Evolutionary conservation across 2,888 invertebrate genomes (phyloP), one percentile per base, ranked within the genome.

Genomic region (Pandemis heparana): DNA sequence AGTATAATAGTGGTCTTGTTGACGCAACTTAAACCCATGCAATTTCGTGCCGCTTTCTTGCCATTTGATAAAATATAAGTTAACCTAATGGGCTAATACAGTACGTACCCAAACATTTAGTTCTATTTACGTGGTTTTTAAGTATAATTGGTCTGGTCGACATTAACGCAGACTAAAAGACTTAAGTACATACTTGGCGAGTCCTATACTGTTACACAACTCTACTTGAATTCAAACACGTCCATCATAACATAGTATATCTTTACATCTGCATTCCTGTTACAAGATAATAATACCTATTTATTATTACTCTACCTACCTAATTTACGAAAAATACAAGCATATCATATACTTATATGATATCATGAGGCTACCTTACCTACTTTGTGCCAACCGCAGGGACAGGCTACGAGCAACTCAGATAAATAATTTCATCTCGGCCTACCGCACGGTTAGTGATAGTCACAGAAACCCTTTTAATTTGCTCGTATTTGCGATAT

Each of bases 41-140:
- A 74, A 76, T 79, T 77, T 73, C 75, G 71, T 77, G 80, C 79
- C 79, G 79, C 81, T 83, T 82, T 83, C 79, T 80, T 80, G 79
- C 79, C 80, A 81, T 83, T 84, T 82, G 75, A 80, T 81, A 65
- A 65, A 65, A 32, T 51, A 81, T 81, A 74, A 71, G 59, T 70
- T 32, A 66, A 68, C 67, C 48, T 48, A 62, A 56, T 59, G 39
- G 66, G 18, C 53, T 53, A 48, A 56, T 51, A 12, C 10, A n/a
- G n/a, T 32, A 32, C 0, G 16, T 51, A n/a, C 9, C n/a, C 51
- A n/a, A 16, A n/a, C 56, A 23, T 56, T 23, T 23, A 56, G 56
- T 23, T 23, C 56, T 56, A 5, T n/a, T 4, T 16, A 41, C 62
- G 70, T 70, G 77, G 77, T 79, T 82, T 80, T 79, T 76, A 80